Evolutionary conservation across 2,113 vertebrate species (phyloP), one percentile per base, ranked within the genome.

Genomic region (Eretmochelys imbricata): DNA sequence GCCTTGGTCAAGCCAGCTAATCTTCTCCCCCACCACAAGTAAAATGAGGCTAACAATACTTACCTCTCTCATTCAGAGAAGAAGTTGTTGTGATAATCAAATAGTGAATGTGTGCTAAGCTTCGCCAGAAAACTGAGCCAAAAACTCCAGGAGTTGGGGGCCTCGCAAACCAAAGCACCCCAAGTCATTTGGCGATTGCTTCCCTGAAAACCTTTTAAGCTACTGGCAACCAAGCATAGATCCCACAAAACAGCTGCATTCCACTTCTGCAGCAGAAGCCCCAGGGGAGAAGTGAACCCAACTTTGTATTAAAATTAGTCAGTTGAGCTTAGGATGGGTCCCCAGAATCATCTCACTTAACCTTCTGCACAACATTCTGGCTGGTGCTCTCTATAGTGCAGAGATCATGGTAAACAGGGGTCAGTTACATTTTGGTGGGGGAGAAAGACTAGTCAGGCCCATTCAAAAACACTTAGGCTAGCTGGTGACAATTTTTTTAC

Each of bases 391-490:
- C 8, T 0, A 50, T 20, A n/a, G 31, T n/a, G 20, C 6, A 69
- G 65, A 69, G 31, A 69, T 69, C 16, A 17, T 69, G 35, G 65
- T 50, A 29, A 4, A 85, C 53, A 53, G 2, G 31, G n/a, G 31
- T n/a, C 8, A 16, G n/a, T 85, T 19, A 10, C 4, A 25, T 81
- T 76, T 38, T n/a, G 81, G 6, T 4, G 49, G 13, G 3, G 81
- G 0, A 51, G 42, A 0, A 2, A 5, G 17, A 10, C 3, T 46
- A 85, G 35, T 80, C 35, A 9, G 8, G 3, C 22, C 48, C 1
- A 0, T n/a, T 9, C 2, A 1, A 69, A 3, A 62, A 7, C 0
- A 0, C 4, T 49, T 72, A 72, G n/a, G n/a, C 35, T 38, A 72
- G 19, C 27, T 69, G 35, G 29, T 69, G 35, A 17, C n/a, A 10